These are phyloP conservation scores for Halictus rubicundus DNA, from an alignment of 1,140 invertebrate species.

Conservation along the genomic window DNA sequence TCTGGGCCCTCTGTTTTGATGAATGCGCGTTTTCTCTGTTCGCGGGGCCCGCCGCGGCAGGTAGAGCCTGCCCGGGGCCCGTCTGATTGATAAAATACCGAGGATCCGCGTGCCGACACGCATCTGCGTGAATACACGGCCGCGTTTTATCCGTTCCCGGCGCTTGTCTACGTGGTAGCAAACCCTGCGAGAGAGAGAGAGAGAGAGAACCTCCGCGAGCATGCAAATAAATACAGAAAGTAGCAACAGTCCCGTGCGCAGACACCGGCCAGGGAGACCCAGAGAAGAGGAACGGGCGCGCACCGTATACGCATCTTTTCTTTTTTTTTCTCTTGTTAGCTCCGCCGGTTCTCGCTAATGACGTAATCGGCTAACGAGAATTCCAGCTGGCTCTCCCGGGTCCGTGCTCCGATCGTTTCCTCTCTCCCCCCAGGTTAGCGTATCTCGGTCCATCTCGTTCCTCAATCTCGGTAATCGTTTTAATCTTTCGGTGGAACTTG, in stretches of 20 bases:
- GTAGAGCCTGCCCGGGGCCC: constrained; percentile 30
- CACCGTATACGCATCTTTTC: too few species aligned
- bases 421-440: constrained; percentile 4
- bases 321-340: constrained; percentile 56
- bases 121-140: constrained; percentile 11
- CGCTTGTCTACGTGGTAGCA: neutral
- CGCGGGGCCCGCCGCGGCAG: neutral
- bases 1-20: constrained; percentile 60
- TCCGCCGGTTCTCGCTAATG: constrained; percentile 54
- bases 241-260: neutral
- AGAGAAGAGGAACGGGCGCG: too few species aligned
- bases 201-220: neutral
- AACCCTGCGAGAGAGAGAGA: too few species aligned
- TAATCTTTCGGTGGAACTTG: constrained; percentile 50
- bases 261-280: neutral
- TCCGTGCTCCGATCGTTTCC: constrained; percentile 38
- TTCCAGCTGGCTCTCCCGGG: constrained; percentile 27
- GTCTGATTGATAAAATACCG: constrained; percentile 65
- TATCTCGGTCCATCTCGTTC: constrained; percentile 37
- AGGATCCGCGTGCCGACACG: constrained; percentile 50
- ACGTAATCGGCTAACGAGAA: constrained; percentile 62
- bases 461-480: constrained; percentile 65
- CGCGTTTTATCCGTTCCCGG: neutral
- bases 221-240: constrained; percentile 6
- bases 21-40: constrained; percentile 57